These are phyloP conservation scores for Isichthys henryi DNA, from an alignment of 2,113 vertebrate genomes.

Conservation along the genomic window DNA sequence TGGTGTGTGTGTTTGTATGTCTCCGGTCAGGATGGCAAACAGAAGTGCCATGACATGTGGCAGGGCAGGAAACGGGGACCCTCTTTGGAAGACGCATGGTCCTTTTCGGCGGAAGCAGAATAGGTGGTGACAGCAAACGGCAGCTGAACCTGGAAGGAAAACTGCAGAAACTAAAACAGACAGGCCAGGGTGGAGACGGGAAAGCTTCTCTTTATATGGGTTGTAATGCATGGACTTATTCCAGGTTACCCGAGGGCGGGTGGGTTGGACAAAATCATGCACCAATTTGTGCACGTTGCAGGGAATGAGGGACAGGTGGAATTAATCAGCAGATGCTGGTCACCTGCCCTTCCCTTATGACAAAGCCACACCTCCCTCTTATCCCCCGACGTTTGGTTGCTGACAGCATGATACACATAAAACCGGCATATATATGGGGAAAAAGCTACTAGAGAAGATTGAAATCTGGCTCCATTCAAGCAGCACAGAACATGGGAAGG, in stretches of 20 bases:
- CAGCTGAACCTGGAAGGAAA: neutral
- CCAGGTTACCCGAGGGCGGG: neutral
- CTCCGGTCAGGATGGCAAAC: neutral
- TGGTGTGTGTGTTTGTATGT: neutral
- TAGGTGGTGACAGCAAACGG: neutral
- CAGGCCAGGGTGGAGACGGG: neutral
- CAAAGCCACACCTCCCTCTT: neutral
- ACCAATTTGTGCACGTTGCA: neutral
- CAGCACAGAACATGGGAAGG: neutral
- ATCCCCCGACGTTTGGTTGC: neutral
- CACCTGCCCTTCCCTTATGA: neutral
- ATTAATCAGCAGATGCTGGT: neutral
- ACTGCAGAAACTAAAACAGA: neutral
- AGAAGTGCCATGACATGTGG: neutral
- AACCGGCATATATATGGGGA: neutral
- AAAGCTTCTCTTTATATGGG: neutral
- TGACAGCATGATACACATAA: neutral
- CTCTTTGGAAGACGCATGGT: neutral
- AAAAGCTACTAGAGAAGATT: neutral
- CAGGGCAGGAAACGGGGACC: neutral
- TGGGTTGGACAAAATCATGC: neutral
- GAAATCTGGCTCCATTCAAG: neutral
- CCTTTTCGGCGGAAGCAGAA: neutral
- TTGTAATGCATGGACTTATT: neutral
- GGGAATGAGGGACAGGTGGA: neutral